A percentile compares a stretch with the other conserved stretches of the same genome.
Evolutionary conservation across 2,797 vertebrate genomes (phyloP).

Genomic region (Spondyliosoma cantharus): DNA sequence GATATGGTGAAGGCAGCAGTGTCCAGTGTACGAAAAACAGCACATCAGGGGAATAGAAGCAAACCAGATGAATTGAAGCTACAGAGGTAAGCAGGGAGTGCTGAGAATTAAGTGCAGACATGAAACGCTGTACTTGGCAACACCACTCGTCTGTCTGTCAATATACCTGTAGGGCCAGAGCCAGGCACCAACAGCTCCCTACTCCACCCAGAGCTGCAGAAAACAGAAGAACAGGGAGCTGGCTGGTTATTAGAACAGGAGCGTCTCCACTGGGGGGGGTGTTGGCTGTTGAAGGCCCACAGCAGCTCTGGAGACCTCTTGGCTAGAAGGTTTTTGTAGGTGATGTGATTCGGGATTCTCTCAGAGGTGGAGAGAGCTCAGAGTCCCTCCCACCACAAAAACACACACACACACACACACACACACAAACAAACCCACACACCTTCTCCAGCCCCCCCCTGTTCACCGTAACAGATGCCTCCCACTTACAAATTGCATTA

Average conservation of each 20-base stretch:
- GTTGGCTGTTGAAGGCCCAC: slow-evolving; percentile 41
- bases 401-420: slow-evolving; percentile 2
- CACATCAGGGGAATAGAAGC: slow-evolving; percentile 27
- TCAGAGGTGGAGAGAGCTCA: slow-evolving; percentile 38
- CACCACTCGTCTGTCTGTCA: slow-evolving; percentile 12
- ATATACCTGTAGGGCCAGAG: slow-evolving; percentile 21
- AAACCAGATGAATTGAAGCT: slow-evolving; percentile 43
- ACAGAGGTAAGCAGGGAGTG: slow-evolving; percentile 14
- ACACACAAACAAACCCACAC: background rate
- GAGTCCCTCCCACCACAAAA: slow-evolving; percentile 2
- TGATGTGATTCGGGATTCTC: slow-evolving; percentile 55
- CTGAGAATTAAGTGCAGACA: slow-evolving; percentile 22
- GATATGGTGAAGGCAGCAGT: slow-evolving; percentile 11
- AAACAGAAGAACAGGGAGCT: slow-evolving; percentile 7
- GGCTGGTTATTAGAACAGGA: slow-evolving; percentile 25
- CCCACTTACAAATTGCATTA: slow-evolving; percentile 61
- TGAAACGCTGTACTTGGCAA: background rate
- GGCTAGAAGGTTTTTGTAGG: slow-evolving; percentile 61
- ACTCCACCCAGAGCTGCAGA: slow-evolving; percentile 20
- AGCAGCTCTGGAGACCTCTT: slow-evolving; percentile 57
- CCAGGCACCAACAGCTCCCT: slow-evolving; percentile 29
- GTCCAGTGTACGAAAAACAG: background rate
- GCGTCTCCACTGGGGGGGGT: slow-evolving; percentile 10
- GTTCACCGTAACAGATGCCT: slow-evolving; percentile 24
- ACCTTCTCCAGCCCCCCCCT: background rate